These are phyloP conservation scores for Gopherus evgoodei DNA, from an alignment of 2,113 vertebrate genomes.

Conservation along the genomic window DNA sequence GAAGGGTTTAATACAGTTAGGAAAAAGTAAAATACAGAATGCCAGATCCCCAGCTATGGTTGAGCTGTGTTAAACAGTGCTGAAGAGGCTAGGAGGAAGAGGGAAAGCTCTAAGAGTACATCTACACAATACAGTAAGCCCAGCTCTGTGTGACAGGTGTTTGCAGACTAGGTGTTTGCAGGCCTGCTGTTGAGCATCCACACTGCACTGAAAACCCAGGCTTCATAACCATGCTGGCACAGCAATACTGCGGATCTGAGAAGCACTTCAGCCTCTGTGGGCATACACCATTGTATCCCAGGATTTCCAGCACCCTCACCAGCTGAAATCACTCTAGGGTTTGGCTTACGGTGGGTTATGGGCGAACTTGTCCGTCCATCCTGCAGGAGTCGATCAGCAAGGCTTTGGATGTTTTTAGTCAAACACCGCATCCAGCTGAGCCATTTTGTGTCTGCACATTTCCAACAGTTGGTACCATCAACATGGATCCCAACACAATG, in stretches of 20 bases:
- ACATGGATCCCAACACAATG: neutral
- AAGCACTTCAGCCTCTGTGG: neutral
- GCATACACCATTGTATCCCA: neutral
- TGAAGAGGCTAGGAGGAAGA: neutral
- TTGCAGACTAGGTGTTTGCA: neutral
- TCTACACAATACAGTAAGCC: neutral
- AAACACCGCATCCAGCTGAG: neutral
- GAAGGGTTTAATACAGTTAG: neutral
- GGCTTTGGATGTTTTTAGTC: neutral
- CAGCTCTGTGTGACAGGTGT: neutral
- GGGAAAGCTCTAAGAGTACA: neutral
- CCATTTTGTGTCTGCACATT: neutral
- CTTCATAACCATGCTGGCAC: neutral
- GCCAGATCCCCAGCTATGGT: neutral
- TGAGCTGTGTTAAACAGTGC: neutral
- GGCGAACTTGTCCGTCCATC: neutral
- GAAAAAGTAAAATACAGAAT: neutral
- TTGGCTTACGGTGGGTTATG: neutral
- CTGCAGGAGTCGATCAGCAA: neutral
- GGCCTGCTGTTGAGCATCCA: neutral
- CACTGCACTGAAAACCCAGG: neutral
- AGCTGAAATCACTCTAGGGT: neutral
- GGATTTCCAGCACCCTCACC: neutral
- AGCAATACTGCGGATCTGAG: neutral
- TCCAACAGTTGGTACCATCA: neutral